Base-by-base conservation (phyloP, 2,888 invertebrate genomes). In the Lycaena phlaeas region DNA sequence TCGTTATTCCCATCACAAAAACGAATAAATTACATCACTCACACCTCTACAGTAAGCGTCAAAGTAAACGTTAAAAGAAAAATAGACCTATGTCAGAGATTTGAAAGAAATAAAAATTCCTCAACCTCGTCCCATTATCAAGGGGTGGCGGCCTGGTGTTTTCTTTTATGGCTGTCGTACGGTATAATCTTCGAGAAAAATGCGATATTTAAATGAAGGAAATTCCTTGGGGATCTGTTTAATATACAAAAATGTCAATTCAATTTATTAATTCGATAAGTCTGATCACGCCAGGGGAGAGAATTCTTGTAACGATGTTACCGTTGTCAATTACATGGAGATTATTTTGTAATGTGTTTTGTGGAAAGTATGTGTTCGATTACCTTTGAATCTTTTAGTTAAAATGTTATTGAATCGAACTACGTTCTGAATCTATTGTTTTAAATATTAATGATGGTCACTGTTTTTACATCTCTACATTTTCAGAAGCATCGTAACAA, bases 161-260 rank as follows among this genome's bases (percentile, higher is more conserved):
- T 84, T 81, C 79, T 78, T 85, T 85, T 84, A 85, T 82, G 71
- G 81, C 78, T 79, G 81, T 79, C 82, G 79, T 81, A 76, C 78
- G 75, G 78, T 81, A 85, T 85, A 85, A 85, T 85, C 85, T 84
- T 81, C 71, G 71, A 75, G 79, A 85, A 85, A 84, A 85, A 85
- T 82, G 82, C 75, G 76, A 84, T 85, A 82, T 82, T 85, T 81
- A 84, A 84, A 84, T 84, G 79, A 84, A 78, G 77, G 64, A 64
- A 79, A 84, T 84, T 84, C 82, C 68, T 63, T 56, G 68, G 73
- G 69, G 70, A 70, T 71, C 74, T 68, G 57, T 66, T 69, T 68
- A 68, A 71, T 69, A 69, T 61, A 64, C 61, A 69, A 69, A 69
- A 66, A 65, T 68, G 68, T 68, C 69, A 67, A 69, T 75, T 72